Percentiles rank a stretch among this genome's conserved stretches.
Evolutionary conservation across 2,888 invertebrate species (phyloP).

Genomic region (Caenorhabditis panamensis): DNA sequence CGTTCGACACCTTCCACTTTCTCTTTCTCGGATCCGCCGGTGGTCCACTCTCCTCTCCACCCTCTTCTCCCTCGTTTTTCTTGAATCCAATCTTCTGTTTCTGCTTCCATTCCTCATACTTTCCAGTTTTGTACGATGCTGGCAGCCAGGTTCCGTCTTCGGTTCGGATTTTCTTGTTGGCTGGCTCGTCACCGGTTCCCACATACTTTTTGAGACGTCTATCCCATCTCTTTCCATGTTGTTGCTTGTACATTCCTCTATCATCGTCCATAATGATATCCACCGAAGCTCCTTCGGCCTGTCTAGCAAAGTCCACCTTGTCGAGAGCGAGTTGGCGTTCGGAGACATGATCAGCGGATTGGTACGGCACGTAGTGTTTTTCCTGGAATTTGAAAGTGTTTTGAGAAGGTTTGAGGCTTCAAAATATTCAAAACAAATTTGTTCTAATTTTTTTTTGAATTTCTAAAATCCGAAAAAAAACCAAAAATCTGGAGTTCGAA

Average conservation of each 20-base stretch:
- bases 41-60: constrained; percentile 22
- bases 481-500: too few relatives aligned
- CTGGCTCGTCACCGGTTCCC: constrained; percentile 74
- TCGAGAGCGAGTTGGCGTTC: constrained; percentile 75
- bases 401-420: too few relatives aligned
- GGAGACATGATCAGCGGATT: constrained; percentile 71
- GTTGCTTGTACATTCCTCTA: constrained; percentile 74
- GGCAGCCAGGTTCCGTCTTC: constrained; percentile 91
- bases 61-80: constrained; percentile 30
- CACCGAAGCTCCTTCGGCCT: constrained; percentile 88
- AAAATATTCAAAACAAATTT: too few relatives aligned
- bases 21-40: constrained; percentile 42
- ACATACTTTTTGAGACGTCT: constrained; percentile 96
- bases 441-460: not conserved
- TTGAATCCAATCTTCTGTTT: constrained; percentile 74
- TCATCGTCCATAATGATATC: constrained; percentile 90
- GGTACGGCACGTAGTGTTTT: constrained; percentile 76
- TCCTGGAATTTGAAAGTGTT: too few relatives aligned
- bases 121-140: constrained; percentile 91
- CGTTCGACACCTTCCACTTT: constrained; percentile 42
- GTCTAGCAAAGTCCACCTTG: constrained; percentile 86
- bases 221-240: constrained; percentile 86
- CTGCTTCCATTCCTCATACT: constrained; percentile 82
- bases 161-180: constrained; percentile 90
- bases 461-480: not conserved